A percentile compares a stretch with the other conserved stretches of the same genome.
Conservation (phyloP, 2,797 vertebrate genomes). For the Catharus ustulatus region DNA sequence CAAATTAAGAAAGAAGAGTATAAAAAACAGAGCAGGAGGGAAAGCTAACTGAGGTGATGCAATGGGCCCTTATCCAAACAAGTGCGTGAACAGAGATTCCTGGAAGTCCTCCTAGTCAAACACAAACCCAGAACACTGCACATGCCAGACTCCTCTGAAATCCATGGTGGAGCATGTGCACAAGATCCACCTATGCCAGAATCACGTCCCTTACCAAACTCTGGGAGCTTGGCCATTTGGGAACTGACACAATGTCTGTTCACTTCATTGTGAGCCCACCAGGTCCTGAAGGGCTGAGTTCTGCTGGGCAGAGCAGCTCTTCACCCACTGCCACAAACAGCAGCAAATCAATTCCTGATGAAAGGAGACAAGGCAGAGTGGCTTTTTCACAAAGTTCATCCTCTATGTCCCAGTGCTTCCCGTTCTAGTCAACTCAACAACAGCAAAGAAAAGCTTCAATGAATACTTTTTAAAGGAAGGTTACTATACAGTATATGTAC, state of each 20-base stretch:
- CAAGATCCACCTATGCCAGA: not conserved
- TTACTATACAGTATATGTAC: not conserved
- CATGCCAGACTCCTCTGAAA: slow-evolving; percentile 33
- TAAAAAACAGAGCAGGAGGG: slow-evolving; percentile 46
- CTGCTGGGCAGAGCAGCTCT: not conserved
- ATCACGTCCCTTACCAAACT: not conserved
- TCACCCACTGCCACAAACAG: not conserved
- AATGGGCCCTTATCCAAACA: slow-evolving; percentile 36
- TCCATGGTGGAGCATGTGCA: not conserved
- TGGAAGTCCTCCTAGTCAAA: slow-evolving; percentile 55
- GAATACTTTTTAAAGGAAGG: not conserved
- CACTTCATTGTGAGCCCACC: not conserved
- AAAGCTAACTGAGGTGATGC: slow-evolving; percentile 66
- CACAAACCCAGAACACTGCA: not conserved
- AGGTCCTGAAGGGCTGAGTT: not conserved
- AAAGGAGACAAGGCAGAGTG: not conserved
- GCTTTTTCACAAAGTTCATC: not conserved
- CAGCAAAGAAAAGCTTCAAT: not conserved
- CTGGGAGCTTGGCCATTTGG: not conserved
- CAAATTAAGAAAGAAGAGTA: slow-evolving; percentile 62
- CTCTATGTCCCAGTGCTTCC: not conserved
- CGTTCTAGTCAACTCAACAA: not conserved
- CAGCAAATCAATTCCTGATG: not conserved
- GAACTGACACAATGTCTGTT: not conserved
- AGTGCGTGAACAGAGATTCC: not conserved